These are phyloP conservation scores for Thamnaconus septentrionalis DNA, from an alignment of 2,113 vertebrate species.

Conservation along the genomic window DNA sequence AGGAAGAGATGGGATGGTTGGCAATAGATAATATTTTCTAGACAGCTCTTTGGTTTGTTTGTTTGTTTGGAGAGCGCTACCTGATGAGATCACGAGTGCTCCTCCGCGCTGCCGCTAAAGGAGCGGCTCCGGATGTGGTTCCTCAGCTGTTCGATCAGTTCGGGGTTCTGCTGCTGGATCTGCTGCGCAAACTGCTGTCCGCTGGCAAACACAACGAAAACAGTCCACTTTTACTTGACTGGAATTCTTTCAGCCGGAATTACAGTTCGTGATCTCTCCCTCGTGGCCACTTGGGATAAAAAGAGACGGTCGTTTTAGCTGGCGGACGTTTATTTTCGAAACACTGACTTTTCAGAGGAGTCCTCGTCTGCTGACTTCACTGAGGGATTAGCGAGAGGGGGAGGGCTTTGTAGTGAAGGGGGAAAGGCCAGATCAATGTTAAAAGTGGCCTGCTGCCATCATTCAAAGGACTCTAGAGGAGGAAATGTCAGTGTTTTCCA, in stretches of 20 bases:
- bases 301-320: too few species aligned
- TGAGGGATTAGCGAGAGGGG: too few species aligned
- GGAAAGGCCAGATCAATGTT: too few species aligned
- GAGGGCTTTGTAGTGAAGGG: too few species aligned
- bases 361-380: too few species aligned
- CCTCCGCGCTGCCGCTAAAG: constrained; percentile 92
- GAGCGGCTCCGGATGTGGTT: constrained; percentile 96
- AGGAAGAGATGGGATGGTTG: background rate
- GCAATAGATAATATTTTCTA: background rate
- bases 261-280: too few species aligned
- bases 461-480: too few species aligned
- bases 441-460: too few species aligned
- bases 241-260: background rate
- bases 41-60: background rate
- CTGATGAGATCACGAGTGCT: constrained; percentile 85
- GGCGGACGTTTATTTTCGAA: too few species aligned
- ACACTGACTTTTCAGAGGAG: too few species aligned
- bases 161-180: constrained; percentile 98
- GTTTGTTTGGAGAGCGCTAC: constrained; percentile 3
- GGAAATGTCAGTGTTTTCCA: too few species aligned
- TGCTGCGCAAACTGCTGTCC: constrained; percentile 98
- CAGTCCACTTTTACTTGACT: background rate
- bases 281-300: too few species aligned
- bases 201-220: constrained; percentile 74
- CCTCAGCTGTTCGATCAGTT: constrained; percentile 95